Base-by-base conservation (phyloP, 2,888 invertebrate species). In the Neoitamus cyanurus region DNA sequence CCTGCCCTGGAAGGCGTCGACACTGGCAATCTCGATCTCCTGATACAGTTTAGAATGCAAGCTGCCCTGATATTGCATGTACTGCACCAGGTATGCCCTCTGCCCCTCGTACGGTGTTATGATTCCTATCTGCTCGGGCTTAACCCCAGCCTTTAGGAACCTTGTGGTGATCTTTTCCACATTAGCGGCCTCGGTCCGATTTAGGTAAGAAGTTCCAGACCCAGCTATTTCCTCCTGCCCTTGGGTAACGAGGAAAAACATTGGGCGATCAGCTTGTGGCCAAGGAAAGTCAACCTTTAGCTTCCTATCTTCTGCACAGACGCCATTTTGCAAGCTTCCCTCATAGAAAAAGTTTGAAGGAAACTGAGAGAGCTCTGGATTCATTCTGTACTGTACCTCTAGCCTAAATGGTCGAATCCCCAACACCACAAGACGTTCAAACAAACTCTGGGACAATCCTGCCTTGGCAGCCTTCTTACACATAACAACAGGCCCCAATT, bases 271-370 rank as follows among this genome's bases (percentile, higher is more conserved):
- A 0, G 95, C 94, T 42, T 96, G 95, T 0, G 99, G 99, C 99
- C 99, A 99, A 0, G 99, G 98, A 90, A 99, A 99, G 89, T 99
- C 99, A 85, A 99, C 95, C 89, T 97, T 97, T 86, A 99, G 92
- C 87, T 96, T 96, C 7, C 99, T 93, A 89, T 99, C 99, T 89
- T 97, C 99, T 1, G 98, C 97, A 88, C 98, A 98, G 1, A 99
- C 99, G 1, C 99, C 99, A 91, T 99, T 99, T 90, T 99, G 99
- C 77, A 99, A 93, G 2, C 98, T 98, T 0, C 99, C 99, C 90
- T 99, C 99, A 89, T 99, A 99, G 92, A 99, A 99, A 92, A 99
- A 99, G 91, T 99, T 99, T 0, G 99, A 99, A 0, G 99, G 99
- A 90, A 99, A 99, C 85, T 98, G 95, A 0, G 98, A 98, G 7